Conservation (phyloP, 92 coral and sea anemone genomes). For the Palythoa heliodiscus region DNA sequence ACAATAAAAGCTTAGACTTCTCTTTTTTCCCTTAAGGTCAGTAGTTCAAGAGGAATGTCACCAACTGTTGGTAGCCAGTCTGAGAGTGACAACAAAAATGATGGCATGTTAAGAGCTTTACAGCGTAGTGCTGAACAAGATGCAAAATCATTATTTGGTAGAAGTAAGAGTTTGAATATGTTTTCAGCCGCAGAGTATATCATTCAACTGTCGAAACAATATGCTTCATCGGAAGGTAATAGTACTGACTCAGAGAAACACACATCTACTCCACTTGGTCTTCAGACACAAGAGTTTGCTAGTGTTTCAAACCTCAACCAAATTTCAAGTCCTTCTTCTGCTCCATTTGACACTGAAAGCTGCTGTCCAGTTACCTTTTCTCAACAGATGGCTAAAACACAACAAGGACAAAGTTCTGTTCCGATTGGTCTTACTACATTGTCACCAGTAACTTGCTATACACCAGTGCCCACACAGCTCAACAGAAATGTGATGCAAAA, state of each 20-base stretch:
- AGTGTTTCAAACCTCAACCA: constrained; percentile 10
- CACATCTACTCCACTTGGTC: not conserved
- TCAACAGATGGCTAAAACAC: not conserved
- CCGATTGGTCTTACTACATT: not conserved
- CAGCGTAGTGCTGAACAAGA: constrained; percentile 35
- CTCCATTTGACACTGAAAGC: not conserved
- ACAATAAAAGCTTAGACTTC: not conserved
- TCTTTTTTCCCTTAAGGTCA: not conserved
- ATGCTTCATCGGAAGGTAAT: not conserved
- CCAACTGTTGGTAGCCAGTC: not conserved
- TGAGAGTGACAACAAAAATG: not conserved
- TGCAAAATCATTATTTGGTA: constrained; percentile 5
- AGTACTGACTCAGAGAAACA: not conserved
- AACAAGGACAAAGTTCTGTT: not conserved
- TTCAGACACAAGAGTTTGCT: not conserved
- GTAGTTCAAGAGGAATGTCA: not conserved
- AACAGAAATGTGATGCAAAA: not conserved
- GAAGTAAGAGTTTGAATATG: not conserved
- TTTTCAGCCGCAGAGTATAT: not conserved
- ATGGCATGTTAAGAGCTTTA: constrained; percentile 10
- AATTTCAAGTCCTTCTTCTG: not conserved
- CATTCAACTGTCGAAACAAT: not conserved
- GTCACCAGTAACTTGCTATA: not conserved
- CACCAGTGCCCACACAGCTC: not conserved
- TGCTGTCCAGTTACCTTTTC: not conserved